Percentiles rank a stretch among this genome's conserved stretches.
Conservation (phyloP, 2,113 vertebrate genomes). For the Menidia beryllina region DNA sequence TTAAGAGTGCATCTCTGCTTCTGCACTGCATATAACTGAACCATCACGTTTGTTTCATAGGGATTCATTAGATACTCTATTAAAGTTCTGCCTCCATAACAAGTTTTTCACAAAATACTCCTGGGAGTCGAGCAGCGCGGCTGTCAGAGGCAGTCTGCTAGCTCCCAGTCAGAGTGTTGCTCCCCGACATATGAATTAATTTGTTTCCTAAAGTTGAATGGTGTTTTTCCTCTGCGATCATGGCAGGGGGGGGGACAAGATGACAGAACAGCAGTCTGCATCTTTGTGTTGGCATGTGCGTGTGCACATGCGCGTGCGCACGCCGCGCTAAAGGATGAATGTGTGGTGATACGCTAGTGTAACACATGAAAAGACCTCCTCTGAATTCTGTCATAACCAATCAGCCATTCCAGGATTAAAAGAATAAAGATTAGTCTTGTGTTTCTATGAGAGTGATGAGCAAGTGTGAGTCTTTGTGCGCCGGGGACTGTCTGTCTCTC, state of each 20-base stretch:
- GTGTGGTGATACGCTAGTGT: conserved; percentile 55
- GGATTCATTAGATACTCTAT: conserved; percentile 65
- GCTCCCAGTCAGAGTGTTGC: conserved; percentile 66
- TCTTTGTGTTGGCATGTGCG: conserved; percentile 14
- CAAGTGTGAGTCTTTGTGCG: not conserved
- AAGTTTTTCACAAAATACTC: conserved; percentile 66
- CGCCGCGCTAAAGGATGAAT: conserved; percentile 32
- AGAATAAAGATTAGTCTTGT: conserved; percentile 55
- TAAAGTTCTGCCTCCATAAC: conserved; percentile 65
- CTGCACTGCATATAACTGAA: conserved; percentile 31
- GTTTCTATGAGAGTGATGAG: not conserved
- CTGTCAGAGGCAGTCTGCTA: conserved; percentile 65
- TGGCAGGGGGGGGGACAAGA: conserved; percentile 64
- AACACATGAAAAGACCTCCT: conserved; percentile 64
- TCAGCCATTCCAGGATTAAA: conserved; percentile 65
- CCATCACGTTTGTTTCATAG: conserved; percentile 60
- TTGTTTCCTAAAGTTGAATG: conserved; percentile 74
- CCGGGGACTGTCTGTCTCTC: not conserved
- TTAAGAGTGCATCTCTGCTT: conserved; percentile 25
- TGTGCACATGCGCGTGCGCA: not conserved
- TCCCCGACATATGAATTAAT: conserved; percentile 76
- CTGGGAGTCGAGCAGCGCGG: conserved; percentile 48
- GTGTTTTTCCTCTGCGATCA: conserved; percentile 59
- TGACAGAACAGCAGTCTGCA: conserved; percentile 60
- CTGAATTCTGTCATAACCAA: conserved; percentile 69